Conservation (phyloP, 2,797 vertebrate species). For the Diplodus sargus region DNA sequence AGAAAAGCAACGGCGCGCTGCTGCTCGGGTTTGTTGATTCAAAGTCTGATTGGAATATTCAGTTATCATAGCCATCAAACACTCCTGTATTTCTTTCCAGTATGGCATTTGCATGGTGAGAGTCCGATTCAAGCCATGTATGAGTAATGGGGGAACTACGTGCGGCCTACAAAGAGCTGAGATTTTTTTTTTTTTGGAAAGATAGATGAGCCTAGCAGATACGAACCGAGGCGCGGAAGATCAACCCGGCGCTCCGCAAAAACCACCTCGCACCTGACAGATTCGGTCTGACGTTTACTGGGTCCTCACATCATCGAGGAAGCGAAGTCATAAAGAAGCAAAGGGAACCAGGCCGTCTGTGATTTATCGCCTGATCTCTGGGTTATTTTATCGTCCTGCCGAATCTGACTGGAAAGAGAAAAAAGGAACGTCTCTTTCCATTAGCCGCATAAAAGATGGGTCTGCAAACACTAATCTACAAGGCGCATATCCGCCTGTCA, state of each 20-base stretch:
- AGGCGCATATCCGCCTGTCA: slow-evolving; percentile 51
- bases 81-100: slow-evolving; percentile 36
- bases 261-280: slow-evolving; percentile 51
- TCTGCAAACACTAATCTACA: slow-evolving; percentile 55
- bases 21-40: slow-evolving; percentile 19
- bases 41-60: slow-evolving; percentile 27
- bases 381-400: slow-evolving; percentile 23
- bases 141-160: slow-evolving; percentile 59
- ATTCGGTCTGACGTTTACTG: slow-evolving; percentile 56
- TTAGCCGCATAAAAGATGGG: slow-evolving; percentile 54
- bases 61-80: slow-evolving; percentile 21
- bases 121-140: slow-evolving; percentile 22
- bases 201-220: slow-evolving; percentile 70
- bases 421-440: slow-evolving; percentile 56
- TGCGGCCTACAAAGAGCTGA: slow-evolving; percentile 46
- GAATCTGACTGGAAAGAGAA: slow-evolving; percentile 55
- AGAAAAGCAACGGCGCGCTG: background rate
- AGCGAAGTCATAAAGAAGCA: slow-evolving; percentile 21
- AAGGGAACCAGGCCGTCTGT: slow-evolving; percentile 13
- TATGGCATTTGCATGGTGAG: slow-evolving; percentile 35
- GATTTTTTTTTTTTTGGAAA: slow-evolving; percentile 45
- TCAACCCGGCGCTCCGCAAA: slow-evolving; percentile 18
- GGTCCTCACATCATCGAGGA: slow-evolving; percentile 52
- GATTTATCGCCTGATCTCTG: slow-evolving; percentile 62
- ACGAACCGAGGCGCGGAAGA: slow-evolving; percentile 27